Conservation (phyloP, 2,113 vertebrate species). For the Cichladusa arquata region DNA sequence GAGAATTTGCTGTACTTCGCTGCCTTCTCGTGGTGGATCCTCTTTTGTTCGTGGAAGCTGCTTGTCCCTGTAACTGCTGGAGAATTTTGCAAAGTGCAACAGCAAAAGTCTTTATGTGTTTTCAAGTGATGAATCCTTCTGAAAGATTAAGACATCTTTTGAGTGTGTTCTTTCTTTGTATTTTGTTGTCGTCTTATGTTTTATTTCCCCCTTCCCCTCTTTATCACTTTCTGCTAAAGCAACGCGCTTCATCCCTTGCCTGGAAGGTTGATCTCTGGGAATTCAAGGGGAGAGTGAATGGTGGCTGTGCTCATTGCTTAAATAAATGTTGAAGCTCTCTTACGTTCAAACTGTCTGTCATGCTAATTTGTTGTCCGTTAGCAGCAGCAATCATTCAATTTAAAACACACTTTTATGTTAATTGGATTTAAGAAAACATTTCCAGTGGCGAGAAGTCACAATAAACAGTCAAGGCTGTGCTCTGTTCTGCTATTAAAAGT, state of each 20-base stretch:
- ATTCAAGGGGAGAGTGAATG: slow-evolving; percentile 27
- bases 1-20: background rate
- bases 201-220: slow-evolving; percentile 28
- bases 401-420: background rate
- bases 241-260: slow-evolving; percentile 56
- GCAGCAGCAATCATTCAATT: slow-evolving; percentile 43
- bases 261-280: slow-evolving; percentile 57
- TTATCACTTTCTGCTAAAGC: slow-evolving; percentile 70
- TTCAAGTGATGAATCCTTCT: background rate
- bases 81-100: background rate
- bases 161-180: slow-evolving; percentile 54
- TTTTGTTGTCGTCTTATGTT: slow-evolving; percentile 53
- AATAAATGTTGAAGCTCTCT: slow-evolving; percentile 68
- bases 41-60: background rate
- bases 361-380: slow-evolving; percentile 66
- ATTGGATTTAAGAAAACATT: background rate
- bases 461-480: background rate
- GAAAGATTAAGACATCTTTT: background rate
- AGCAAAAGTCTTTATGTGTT: background rate
- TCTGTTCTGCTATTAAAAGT: slow-evolving; percentile 5
- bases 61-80: background rate
- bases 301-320: slow-evolving; percentile 73
- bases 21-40: background rate
- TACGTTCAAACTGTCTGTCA: slow-evolving; percentile 72
- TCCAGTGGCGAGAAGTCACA: background rate